Conservation (phyloP, 1,140 invertebrate species). For the Trypoxylus dichotomus region DNA sequence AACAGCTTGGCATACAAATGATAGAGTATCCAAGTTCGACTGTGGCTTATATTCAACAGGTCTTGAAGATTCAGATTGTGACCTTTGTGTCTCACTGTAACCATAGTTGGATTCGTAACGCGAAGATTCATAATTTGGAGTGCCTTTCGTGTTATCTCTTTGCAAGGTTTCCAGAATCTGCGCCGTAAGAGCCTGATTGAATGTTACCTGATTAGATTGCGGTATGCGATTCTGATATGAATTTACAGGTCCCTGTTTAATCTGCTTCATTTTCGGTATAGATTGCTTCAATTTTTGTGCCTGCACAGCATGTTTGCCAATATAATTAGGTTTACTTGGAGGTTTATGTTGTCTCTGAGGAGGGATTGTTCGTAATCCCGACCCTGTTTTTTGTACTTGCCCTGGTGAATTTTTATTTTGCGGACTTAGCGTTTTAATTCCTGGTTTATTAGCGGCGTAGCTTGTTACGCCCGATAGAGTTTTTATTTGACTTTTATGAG, state of each 20-base stretch:
- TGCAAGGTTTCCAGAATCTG: slow-evolving; percentile 52
- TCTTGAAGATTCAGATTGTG: neutral
- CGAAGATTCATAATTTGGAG: slow-evolving; percentile 38
- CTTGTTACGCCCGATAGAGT: slow-evolving; percentile 38
- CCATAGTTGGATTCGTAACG: slow-evolving; percentile 41
- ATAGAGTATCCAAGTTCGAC: slow-evolving; percentile 47
- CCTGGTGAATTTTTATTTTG: slow-evolving; percentile 42
- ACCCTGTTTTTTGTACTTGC: slow-evolving; percentile 44
- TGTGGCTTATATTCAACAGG: slow-evolving; percentile 37
- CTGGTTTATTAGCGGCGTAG: slow-evolving; percentile 39
- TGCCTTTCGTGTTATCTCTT: slow-evolving; percentile 37
- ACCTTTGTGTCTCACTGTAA: slow-evolving; percentile 37
- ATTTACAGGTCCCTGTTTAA: slow-evolving; percentile 28
- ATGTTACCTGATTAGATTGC: slow-evolving; percentile 42
- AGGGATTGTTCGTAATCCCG: slow-evolving; percentile 49
- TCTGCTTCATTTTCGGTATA: slow-evolving; percentile 35
- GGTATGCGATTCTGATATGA: slow-evolving; percentile 22
- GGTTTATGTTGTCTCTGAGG: slow-evolving; percentile 46
- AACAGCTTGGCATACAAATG: slow-evolving; percentile 61
- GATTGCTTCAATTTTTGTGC: slow-evolving; percentile 48
- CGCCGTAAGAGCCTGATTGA: slow-evolving; percentile 51
- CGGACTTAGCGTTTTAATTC: slow-evolving; percentile 48
- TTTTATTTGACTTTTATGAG: slow-evolving; percentile 47
- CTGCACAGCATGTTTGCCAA: slow-evolving; percentile 53
- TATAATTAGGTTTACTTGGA: slow-evolving; percentile 49